phyloP scores from a whole-genome alignment of 2,797 vertebrate species.

The Sebastes ruberrimus region DNA sequence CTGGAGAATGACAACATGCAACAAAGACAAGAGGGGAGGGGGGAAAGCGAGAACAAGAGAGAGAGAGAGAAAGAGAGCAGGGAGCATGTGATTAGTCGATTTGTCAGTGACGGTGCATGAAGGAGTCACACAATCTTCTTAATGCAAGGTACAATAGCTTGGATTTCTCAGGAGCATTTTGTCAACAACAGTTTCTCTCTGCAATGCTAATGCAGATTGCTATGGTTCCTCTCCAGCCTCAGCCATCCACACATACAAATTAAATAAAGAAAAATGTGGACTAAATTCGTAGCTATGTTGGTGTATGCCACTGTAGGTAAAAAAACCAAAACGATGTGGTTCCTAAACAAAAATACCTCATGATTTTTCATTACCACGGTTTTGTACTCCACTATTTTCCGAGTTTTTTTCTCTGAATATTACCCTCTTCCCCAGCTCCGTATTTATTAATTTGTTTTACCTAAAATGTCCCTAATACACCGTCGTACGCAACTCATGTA shows the following conservation, averaged over 20 bases:
- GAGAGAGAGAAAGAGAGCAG: slow-evolving; percentile 48
- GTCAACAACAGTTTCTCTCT: slow-evolving; percentile 21
- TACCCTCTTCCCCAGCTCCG: too few relatives aligned
- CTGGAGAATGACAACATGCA: slow-evolving; percentile 77
- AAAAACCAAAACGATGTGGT: too few relatives aligned
- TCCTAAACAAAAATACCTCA: too few relatives aligned
- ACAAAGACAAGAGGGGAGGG: slow-evolving; percentile 50
- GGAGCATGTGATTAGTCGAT: slow-evolving; percentile 69
- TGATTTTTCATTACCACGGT: too few relatives aligned
- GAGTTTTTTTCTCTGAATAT: too few relatives aligned
- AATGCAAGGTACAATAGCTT: slow-evolving; percentile 39
- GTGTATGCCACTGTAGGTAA: background rate
- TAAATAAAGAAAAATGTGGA: slow-evolving; percentile 42
- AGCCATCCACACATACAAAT: slow-evolving; percentile 25
- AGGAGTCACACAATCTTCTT: slow-evolving; percentile 56
- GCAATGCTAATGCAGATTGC: slow-evolving; percentile 32
- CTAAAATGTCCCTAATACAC: too few relatives aligned
- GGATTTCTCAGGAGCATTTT: slow-evolving; percentile 52
- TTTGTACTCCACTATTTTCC: too few relatives aligned
- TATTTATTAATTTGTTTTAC: too few relatives aligned
- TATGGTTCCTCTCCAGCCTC: slow-evolving; percentile 29
- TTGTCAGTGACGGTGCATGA: slow-evolving; percentile 70
- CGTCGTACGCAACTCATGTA: background rate
- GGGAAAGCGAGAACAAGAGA: slow-evolving; percentile 15
- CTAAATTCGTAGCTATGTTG: slow-evolving; percentile 18